Conservation (phyloP, 2,113 vertebrate species). For the Puma concolor region DNA sequence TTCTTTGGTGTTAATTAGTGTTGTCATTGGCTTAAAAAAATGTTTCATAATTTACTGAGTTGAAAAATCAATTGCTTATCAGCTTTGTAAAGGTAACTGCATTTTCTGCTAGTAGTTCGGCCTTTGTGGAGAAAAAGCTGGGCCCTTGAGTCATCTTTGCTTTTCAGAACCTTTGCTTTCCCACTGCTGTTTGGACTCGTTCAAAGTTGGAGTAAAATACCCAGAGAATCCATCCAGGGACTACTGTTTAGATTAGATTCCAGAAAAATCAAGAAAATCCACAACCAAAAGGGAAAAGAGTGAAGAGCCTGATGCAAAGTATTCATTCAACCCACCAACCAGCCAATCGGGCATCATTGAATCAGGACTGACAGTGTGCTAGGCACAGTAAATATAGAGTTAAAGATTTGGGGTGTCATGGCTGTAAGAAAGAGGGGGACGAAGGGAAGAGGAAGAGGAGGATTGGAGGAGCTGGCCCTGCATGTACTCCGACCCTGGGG, state of each 20-base stretch:
- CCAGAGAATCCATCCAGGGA: neutral
- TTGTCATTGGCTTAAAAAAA: constrained; percentile 49
- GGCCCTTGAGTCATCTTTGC: neutral
- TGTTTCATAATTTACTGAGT: constrained; percentile 13
- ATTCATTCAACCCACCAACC: neutral
- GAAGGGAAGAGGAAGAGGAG: neutral
- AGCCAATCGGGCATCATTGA: neutral
- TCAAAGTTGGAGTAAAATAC: neutral
- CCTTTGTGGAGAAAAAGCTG: neutral
- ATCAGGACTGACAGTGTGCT: neutral
- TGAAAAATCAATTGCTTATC: constrained; percentile 38
- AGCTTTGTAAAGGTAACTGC: neutral
- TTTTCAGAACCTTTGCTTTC: neutral
- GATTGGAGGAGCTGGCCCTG: neutral
- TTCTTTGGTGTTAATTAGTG: constrained; percentile 69
- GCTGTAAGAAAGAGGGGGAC: neutral
- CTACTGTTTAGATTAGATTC: neutral
- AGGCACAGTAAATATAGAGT: neutral
- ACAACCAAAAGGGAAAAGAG: neutral
- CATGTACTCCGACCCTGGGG: neutral
- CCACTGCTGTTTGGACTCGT: neutral
- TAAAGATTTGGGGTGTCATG: neutral
- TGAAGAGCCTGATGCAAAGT: neutral
- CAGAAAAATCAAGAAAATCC: neutral
- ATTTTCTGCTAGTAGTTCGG: neutral